Conservation (phyloP, 1,140 invertebrate species). For the Notospermus geniculatus region DNA sequence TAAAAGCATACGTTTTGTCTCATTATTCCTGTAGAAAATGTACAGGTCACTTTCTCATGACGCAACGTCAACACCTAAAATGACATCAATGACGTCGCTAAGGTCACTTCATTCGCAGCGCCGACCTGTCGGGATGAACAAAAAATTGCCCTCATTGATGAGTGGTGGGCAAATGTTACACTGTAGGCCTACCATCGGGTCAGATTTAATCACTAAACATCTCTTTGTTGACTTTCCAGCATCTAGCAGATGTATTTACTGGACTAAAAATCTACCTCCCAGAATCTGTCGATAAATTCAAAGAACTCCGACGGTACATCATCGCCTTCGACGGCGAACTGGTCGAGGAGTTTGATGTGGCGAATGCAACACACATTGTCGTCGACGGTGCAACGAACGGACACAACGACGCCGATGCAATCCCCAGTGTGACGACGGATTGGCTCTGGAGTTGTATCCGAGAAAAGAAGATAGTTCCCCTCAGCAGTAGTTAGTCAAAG, state of each 20-base stretch:
- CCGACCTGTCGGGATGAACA: too few species aligned
- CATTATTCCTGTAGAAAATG: too few species aligned
- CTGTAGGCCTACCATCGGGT: not conserved
- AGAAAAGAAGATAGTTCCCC: slow-evolving; percentile 21
- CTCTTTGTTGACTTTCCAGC: slow-evolving; percentile 16
- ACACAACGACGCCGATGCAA: slow-evolving; percentile 8
- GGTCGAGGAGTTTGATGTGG: slow-evolving; percentile 31
- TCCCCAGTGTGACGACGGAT: slow-evolving; percentile 24
- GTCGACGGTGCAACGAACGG: slow-evolving; percentile 19
- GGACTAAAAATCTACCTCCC: slow-evolving; percentile 41
- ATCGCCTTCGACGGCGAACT: slow-evolving; percentile 44
- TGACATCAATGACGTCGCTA: too few species aligned
- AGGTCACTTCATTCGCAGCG: too few species aligned
- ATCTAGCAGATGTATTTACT: slow-evolving; percentile 38
- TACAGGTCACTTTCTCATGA: too few species aligned
- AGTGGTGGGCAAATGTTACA: too few species aligned
- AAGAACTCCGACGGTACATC: slow-evolving; percentile 39
- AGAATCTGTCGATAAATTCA: slow-evolving; percentile 22
- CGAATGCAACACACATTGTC: slow-evolving; percentile 35
- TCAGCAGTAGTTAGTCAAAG: not conserved
- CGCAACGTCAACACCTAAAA: too few species aligned
- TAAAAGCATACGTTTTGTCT: too few species aligned
- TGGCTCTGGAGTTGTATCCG: slow-evolving; percentile 35
- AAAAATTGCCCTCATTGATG: too few species aligned
- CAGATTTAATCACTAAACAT: not conserved